A percentile compares a stretch with the other conserved stretches of the same genome.
These are phyloP conservation scores for Yoshiicerus persimilis DNA, from an alignment of 1,140 invertebrate genomes.

Conservation along the genomic window DNA sequence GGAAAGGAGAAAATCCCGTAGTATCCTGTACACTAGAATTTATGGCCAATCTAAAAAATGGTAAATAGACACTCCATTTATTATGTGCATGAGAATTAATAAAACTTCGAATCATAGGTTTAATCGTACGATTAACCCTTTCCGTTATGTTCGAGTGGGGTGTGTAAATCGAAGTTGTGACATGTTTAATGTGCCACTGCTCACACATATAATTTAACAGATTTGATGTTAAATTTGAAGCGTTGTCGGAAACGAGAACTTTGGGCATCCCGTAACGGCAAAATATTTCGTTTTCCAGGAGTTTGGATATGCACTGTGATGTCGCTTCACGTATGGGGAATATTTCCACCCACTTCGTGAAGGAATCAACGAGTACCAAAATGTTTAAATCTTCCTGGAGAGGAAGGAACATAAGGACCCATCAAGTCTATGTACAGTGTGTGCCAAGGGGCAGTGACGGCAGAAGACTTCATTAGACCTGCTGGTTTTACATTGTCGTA, in stretches of 20 bases:
- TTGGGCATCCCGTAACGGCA: not conserved
- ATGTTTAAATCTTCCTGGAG: constrained; percentile 49
- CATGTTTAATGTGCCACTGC: not conserved
- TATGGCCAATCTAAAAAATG: not conserved
- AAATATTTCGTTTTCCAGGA: constrained; percentile 13
- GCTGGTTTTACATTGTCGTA: not conserved
- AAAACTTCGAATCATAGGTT: constrained; percentile 35
- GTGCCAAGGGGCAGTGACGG: constrained; percentile 49
- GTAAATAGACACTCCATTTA: not conserved
- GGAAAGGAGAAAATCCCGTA: not conserved
- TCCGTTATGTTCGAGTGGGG: constrained; percentile 44
- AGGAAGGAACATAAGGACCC: constrained; percentile 52
- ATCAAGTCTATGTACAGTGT: constrained; percentile 59
- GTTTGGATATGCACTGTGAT: not conserved
- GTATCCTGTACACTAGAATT: not conserved
- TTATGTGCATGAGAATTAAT: not conserved
- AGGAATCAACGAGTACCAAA: constrained; percentile 56
- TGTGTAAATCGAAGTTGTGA: constrained; percentile 40
- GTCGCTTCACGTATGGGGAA: constrained; percentile 54
- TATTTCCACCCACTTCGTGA: constrained; percentile 57
- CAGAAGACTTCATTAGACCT: not conserved
- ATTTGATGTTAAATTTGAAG: not conserved
- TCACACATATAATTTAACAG: not conserved
- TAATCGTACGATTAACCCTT: constrained; percentile 33
- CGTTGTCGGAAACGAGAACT: constrained; percentile 10